Evolutionary conservation across 2,888 invertebrate species (phyloP), one percentile per base, ranked within the genome.

Genomic region (Papilio elwesi): DNA sequence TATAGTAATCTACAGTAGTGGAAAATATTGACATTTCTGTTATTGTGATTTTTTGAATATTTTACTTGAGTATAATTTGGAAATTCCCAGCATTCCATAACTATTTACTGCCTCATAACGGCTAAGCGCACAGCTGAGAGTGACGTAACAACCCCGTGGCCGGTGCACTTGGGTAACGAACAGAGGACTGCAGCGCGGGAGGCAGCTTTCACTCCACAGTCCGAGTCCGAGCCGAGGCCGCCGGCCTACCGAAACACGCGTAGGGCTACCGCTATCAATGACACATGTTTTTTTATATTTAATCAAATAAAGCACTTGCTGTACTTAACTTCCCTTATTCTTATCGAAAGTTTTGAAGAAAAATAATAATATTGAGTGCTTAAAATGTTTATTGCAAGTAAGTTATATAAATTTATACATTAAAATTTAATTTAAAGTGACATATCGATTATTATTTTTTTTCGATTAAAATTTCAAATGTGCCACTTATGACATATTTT

Each of bases 121-220:
- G 12, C 16, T 48, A 65, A 68, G 57, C n/a, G 51, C 15, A 73
- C 73, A 69, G 73, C 69, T 69, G 69, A 57, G 26, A 11, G 57
- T 73, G 73, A 69, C 69, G 73, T 69, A 73, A 73, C 47, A 49
- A 11, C 10, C 13, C 7, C 59, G 15, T 16, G 68, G 52, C 36
- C 69, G 55, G 57, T 73, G 73, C 69, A 69, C 68, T 65, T 43
- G 13, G 36, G n/a, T n/a, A 38, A 43, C 43, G 52, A 47, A 57
- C n/a, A 43, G 52, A 62, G 59, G 26, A 26, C 26, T 71, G 71
- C 59, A 71, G 49, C 47, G 49, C 47, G 49, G 16, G 36, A 13
- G 12, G 11, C 13, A 65, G 69, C 73, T 73, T 73, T 73, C 73
- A 73, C 73, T 69, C 47, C 7, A 53, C 55, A 52, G n/a, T n/a